Base-by-base conservation (phyloP, 30 jellyfish, hydroid and myxozoan genomes). In the Hydractinia symbiolongicarpus region DNA sequence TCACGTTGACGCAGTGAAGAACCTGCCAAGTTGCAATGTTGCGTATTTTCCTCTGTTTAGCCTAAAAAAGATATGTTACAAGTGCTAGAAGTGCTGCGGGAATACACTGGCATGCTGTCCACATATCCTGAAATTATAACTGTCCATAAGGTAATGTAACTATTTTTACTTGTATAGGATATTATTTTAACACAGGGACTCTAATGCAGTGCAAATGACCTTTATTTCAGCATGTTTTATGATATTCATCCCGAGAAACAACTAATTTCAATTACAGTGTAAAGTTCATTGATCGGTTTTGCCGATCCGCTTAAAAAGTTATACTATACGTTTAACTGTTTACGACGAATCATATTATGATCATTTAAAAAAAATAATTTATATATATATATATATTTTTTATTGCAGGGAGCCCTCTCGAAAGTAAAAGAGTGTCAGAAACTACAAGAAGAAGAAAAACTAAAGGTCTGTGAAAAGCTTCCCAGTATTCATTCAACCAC, bases 391-490 rank as follows among this genome's bases (percentile, higher is more conserved):
- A 76, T 16, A 0, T 9, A 11, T 8, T 64, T 82, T 64, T 66
- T 30, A 30, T 30, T 30, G 44, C 44, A 92, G 98, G 79, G 95
- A 57, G 98, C 95, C 1, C 83, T 93, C 90, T 69, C 87, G 10
- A 93, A 93, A 70, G 80, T 83, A 56, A 93, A 93, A 60, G 98
- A 86, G 55, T 93, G 98, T 54, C 95, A 87, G 81, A 93, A 87
- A 78, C 72, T 86, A 58, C 98, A 92, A 77, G 98, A 92, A 66
- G 98, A 87, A 61, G 98, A 92, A 55, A 92, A 83, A 87, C 90
- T 92, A 88, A 95, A 92, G 89, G 98, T 92, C 17, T 7, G 77
- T n/a, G 19, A 10, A 13, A 53, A 19, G 52, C 55, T 10, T 72
- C 1, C 21, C 53, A 15, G 30, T 7, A n/a, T 19, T 10, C 19